phyloP scores from a whole-genome alignment of 1,140 invertebrate genomes.

The Parapsyche elsis region DNA sequence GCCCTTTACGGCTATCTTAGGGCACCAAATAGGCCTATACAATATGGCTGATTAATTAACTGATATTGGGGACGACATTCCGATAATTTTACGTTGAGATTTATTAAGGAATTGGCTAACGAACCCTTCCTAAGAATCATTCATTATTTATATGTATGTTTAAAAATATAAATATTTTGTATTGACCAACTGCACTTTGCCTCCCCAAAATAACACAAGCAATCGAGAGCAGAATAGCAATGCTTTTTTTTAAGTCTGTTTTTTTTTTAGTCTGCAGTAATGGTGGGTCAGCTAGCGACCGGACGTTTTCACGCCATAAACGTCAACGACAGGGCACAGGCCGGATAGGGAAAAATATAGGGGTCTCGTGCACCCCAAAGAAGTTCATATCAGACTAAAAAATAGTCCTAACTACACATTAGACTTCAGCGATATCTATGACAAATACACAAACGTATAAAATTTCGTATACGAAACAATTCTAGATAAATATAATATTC shows the following conservation, averaged over 20 bases:
- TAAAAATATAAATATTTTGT: no score
- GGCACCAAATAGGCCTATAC: slow-evolving; percentile 39
- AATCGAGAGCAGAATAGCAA: background rate
- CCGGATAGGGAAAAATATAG: slow-evolving; percentile 43
- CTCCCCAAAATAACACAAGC: background rate
- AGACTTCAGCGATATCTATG: no score
- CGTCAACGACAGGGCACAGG: slow-evolving; percentile 50
- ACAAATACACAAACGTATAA: no score
- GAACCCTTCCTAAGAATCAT: no score
- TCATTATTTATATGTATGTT: no score
- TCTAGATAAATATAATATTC: background rate
- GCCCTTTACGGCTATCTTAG: slow-evolving; percentile 37
- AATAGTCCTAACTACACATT: no score
- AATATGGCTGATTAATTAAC: slow-evolving; percentile 55
- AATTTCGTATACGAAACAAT: no score
- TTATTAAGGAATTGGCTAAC: no score
- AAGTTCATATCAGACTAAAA: background rate
- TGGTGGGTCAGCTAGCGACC: slow-evolving; percentile 51
- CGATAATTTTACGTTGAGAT: background rate
- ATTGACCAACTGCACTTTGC: no score
- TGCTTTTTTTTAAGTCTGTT: slow-evolving; percentile 21
- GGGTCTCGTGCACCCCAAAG: background rate
- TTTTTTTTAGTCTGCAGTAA: slow-evolving; percentile 48
- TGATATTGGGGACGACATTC: slow-evolving; percentile 48
- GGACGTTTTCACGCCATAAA: slow-evolving; percentile 57